Conservation (phyloP, 1,140 invertebrate species). For the Philotrypesis tridentata region DNA sequence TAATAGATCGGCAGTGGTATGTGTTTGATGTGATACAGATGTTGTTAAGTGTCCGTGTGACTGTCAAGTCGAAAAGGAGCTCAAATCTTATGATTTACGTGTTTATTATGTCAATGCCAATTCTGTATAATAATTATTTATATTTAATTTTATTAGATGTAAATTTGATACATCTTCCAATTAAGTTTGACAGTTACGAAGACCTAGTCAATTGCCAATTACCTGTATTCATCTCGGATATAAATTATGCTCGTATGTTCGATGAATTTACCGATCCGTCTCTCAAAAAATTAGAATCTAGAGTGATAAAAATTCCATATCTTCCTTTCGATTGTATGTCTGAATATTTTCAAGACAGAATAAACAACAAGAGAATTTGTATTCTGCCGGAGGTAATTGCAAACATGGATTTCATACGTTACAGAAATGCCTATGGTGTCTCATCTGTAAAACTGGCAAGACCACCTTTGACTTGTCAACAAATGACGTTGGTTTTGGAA, state of each 20-base stretch:
- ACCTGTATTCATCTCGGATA: neutral
- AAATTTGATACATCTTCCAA: neutral
- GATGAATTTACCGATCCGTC: neutral
- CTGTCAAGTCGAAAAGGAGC: neutral
- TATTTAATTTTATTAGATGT: neutral
- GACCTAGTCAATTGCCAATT: neutral
- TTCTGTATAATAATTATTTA: neutral
- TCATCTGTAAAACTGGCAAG: neutral
- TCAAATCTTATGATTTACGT: neutral
- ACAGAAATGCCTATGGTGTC: neutral
- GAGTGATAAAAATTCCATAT: neutral
- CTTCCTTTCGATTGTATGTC: too few species aligned
- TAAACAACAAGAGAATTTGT: neutral
- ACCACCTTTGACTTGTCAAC: neutral
- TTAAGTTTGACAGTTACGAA: neutral
- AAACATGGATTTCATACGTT: neutral
- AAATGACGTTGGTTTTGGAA: neutral
- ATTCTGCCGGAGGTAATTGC: neutral
- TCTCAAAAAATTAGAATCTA: neutral
- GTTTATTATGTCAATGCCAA: neutral
- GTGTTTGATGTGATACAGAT: neutral
- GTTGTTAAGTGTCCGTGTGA: neutral
- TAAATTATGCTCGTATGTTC: neutral
- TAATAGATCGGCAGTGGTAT: neutral
- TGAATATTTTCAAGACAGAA: too few species aligned